Evolutionary conservation across 2,113 vertebrate genomes (phyloP).

Genomic region (Raphicerus campestris): DNA sequence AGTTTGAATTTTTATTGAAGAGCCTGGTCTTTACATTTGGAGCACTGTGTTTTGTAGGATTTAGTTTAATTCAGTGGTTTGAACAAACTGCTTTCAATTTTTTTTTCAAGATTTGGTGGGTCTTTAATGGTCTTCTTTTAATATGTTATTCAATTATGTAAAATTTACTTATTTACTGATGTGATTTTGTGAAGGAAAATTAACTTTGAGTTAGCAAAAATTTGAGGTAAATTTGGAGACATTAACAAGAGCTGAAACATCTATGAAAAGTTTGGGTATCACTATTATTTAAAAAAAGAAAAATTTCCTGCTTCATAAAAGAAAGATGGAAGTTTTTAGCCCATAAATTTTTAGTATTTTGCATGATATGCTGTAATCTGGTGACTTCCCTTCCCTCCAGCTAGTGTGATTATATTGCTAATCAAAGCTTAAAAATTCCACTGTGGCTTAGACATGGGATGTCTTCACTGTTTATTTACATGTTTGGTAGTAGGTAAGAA

Average conservation of each 20-base stretch:
- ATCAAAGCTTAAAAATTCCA: background rate
- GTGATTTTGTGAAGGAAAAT: slow-evolving; percentile 3
- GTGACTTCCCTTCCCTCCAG: background rate
- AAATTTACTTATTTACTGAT: background rate
- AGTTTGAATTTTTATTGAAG: background rate
- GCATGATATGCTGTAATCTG: background rate
- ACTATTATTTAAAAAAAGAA: background rate
- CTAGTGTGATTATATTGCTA: background rate
- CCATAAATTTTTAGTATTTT: background rate
- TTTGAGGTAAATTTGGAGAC: slow-evolving; percentile 4
- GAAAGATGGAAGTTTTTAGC: background rate
- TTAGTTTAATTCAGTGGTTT: background rate
- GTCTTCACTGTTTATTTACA: background rate
- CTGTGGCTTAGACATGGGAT: background rate
- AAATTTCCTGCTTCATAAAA: background rate
- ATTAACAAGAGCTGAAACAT: background rate
- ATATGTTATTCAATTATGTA: background rate
- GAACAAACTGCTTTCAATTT: background rate
- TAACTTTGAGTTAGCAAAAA: background rate
- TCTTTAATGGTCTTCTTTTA: background rate
- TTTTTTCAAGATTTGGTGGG: background rate
- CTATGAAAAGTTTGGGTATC: background rate
- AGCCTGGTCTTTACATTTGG: background rate
- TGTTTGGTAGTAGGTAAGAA: background rate
- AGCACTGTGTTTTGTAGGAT: background rate